Conservation (phyloP, 2,113 vertebrate species). For the Toxotes chatareus region DNA sequence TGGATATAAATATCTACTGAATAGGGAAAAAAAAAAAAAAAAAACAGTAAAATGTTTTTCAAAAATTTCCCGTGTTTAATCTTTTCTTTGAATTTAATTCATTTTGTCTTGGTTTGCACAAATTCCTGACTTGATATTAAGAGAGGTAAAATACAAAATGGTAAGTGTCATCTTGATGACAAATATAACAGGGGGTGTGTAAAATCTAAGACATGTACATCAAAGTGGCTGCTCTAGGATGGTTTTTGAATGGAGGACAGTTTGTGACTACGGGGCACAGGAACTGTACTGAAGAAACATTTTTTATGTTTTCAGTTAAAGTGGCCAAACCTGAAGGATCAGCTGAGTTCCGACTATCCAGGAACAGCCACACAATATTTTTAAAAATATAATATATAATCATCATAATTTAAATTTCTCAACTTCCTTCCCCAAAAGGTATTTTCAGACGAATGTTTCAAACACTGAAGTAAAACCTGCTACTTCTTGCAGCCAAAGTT, state of each 20-base stretch:
- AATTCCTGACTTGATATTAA: background rate
- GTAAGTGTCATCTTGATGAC: background rate
- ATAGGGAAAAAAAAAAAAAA: slow-evolving; percentile 67
- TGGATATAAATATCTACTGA: slow-evolving; percentile 67
- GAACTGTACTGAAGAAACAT: background rate
- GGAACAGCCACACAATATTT: background rate
- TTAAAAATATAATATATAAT: background rate
- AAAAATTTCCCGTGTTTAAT: slow-evolving; percentile 35
- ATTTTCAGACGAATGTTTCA: background rate
- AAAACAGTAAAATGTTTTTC: slow-evolving; percentile 73
- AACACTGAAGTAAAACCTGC: slow-evolving; percentile 1
- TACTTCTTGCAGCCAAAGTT: background rate
- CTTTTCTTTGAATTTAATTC: background rate
- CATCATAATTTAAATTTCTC: slow-evolving; percentile 8
- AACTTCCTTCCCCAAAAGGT: background rate
- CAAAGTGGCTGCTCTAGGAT: background rate
- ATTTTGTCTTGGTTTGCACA: background rate
- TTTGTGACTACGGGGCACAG: background rate
- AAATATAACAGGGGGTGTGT: background rate
- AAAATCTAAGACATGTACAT: background rate
- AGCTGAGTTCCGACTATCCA: background rate
- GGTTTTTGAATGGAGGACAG: background rate
- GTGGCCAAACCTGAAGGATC: background rate
- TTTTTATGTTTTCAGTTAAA: background rate
- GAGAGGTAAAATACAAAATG: background rate